Conservation (phyloP, 92 coral and sea anemone species). For the Porites divaricata region DNA sequence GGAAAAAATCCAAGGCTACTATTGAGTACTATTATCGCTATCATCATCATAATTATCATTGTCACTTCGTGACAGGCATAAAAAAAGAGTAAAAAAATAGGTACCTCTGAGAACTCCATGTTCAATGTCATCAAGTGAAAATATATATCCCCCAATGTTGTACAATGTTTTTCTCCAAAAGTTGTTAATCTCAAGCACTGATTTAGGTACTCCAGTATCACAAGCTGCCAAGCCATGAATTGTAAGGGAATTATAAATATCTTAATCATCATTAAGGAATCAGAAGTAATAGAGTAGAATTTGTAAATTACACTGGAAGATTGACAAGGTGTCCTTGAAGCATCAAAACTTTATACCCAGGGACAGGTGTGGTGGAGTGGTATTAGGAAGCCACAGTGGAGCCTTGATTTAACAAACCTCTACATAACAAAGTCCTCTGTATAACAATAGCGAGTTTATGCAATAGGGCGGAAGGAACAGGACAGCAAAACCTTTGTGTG, state of each 20-base stretch:
- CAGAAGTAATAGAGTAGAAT: background rate
- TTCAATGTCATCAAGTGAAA: constrained; percentile 92
- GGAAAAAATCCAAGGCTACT: too few relatives aligned
- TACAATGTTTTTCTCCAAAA: constrained; percentile 88
- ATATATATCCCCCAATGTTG: constrained; percentile 73
- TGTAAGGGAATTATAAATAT: constrained; percentile 92
- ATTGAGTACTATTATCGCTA: too few relatives aligned
- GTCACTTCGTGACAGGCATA: too few relatives aligned
- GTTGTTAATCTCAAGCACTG: constrained; percentile 79
- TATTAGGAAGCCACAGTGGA: too few relatives aligned
- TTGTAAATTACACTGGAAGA: too few relatives aligned
- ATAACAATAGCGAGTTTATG: too few relatives aligned
- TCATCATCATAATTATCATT: too few relatives aligned
- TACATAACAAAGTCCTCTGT: too few relatives aligned
- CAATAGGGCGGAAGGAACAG: too few relatives aligned
- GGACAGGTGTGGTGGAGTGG: background rate
- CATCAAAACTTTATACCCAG: background rate
- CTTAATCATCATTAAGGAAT: constrained; percentile 42
- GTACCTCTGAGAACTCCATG: constrained; percentile 95
- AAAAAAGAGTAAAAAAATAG: background rate
- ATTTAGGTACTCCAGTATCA: constrained; percentile 70
- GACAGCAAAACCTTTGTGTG: too few relatives aligned
- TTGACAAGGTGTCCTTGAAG: too few relatives aligned
- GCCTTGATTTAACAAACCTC: too few relatives aligned
- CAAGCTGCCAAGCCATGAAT: constrained; percentile 85